A percentile compares a stretch with the other conserved stretches of the same genome.
These are phyloP conservation scores for Dimorphilus gyrociliatus DNA, from an alignment of 2,888 invertebrate species.

Conservation along the genomic window DNA sequence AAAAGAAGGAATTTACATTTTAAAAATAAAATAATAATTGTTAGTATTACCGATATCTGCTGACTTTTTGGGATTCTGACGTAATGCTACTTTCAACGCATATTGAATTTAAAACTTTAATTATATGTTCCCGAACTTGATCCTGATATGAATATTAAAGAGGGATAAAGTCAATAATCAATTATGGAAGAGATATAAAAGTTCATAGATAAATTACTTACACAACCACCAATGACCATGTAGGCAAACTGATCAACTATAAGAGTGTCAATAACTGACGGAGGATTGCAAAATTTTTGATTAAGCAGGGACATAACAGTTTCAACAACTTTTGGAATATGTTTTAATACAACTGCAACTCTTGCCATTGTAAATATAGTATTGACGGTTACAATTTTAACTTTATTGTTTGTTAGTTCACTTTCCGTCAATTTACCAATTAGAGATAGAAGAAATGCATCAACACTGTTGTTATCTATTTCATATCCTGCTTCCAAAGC, in stretches of 20 bases:
- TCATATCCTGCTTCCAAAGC: slow-evolving; percentile 75
- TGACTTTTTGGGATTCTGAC: too few relatives aligned
- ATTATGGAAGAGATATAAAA: not conserved
- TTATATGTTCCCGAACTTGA: too few relatives aligned
- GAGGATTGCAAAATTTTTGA: slow-evolving; percentile 77
- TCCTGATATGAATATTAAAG: too few relatives aligned
- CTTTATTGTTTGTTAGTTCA: too few relatives aligned
- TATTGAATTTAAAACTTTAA: too few relatives aligned
- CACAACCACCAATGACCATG: slow-evolving; percentile 69
- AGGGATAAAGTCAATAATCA: not conserved
- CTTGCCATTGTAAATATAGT: slow-evolving; percentile 85
- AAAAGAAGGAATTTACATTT: too few relatives aligned
- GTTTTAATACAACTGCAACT: slow-evolving; percentile 76
- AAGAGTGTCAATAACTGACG: slow-evolving; percentile 72
- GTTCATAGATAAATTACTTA: slow-evolving; percentile 15
- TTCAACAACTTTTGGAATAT: slow-evolving; percentile 80
- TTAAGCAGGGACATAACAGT: slow-evolving; percentile 91
- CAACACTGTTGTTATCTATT: slow-evolving; percentile 77
- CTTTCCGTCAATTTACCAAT: slow-evolving; percentile 43
- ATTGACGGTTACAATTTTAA: slow-evolving; percentile 56
- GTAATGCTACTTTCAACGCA: too few relatives aligned
- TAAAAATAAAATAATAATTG: not conserved
- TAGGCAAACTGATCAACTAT: slow-evolving; percentile 95
- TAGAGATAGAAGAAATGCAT: slow-evolving; percentile 86
- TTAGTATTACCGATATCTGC: too few relatives aligned